Evolutionary conservation across 1,140 invertebrate species (phyloP).

Genomic region (Brachionus koreanus): DNA sequence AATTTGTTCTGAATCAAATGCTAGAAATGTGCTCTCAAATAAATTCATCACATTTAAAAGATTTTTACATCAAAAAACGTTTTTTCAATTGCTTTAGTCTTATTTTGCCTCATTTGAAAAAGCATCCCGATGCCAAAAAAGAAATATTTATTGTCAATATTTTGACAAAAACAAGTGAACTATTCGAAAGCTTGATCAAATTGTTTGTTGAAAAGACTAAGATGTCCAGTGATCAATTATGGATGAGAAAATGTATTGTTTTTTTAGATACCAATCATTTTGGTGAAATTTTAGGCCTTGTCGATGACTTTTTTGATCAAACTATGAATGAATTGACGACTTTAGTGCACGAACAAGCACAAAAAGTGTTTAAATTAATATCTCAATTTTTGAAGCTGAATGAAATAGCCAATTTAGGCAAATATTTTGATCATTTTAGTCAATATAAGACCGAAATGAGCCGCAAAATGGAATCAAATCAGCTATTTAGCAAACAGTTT

Average conservation of each 20-base stretch:
- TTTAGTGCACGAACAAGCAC: not conserved
- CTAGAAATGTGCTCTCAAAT: not conserved
- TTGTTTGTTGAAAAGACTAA: not conserved
- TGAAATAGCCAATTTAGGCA: constrained; percentile 12
- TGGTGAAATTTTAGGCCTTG: not conserved
- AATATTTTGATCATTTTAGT: constrained; percentile 33
- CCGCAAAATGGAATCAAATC: not conserved
- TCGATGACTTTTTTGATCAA: not conserved
- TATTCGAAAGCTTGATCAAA: not conserved
- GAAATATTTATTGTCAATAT: not conserved
- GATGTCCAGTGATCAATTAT: not conserved
- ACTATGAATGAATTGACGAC: not conserved
- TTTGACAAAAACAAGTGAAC: not conserved
- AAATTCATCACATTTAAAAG: not conserved
- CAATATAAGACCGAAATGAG: constrained; percentile 2
- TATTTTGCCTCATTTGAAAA: not conserved
- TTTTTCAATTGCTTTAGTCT: not conserved
- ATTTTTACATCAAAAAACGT: not conserved
- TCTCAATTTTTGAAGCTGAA: not conserved
- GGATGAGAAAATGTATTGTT: constrained; percentile 14
- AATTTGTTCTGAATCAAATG: not conserved
- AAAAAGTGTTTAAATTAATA: not conserved
- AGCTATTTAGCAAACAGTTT: not conserved
- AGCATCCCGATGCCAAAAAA: not conserved
- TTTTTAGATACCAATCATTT: not conserved